A percentile compares a stretch with the other conserved stretches of the same genome.
These are phyloP conservation scores for Phoebastria nigripes DNA, from an alignment of 2,797 vertebrate species.

Conservation along the genomic window DNA sequence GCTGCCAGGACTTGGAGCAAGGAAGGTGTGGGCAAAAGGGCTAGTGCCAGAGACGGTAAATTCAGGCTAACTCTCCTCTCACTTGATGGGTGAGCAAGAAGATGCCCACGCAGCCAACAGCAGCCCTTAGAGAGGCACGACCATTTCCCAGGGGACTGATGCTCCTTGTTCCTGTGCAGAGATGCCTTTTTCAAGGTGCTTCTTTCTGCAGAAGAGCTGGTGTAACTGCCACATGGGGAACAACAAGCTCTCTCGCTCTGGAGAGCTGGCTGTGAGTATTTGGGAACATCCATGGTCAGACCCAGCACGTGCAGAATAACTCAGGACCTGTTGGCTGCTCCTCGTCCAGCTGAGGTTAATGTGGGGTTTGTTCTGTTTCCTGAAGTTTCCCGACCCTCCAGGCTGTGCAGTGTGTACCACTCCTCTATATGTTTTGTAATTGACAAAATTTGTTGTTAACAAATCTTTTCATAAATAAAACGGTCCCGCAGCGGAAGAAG, in stretches of 20 bases:
- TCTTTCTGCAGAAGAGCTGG: not conserved
- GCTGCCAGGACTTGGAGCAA: not conserved
- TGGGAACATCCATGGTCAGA: not conserved
- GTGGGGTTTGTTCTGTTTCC: not conserved
- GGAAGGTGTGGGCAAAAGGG: not conserved
- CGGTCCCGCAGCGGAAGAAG: not conserved
- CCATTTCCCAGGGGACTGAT: not conserved
- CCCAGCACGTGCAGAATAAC: accelerated
- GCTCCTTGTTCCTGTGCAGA: not conserved
- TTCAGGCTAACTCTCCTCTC: not conserved
- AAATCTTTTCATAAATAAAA: conserved; percentile 54
- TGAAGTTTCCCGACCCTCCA: not conserved
- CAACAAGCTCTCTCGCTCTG: accelerated
- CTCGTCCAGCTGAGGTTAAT: accelerated
- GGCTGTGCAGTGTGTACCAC: accelerated
- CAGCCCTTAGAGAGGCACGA: not conserved
- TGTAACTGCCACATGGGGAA: accelerated
- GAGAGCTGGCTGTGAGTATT: not conserved
- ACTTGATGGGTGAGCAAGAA: not conserved
- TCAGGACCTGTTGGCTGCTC: not conserved
- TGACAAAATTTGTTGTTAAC: not conserved
- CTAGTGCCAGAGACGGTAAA: accelerated
- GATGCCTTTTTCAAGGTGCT: not conserved
- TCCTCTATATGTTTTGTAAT: not conserved
- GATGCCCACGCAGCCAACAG: not conserved